These are phyloP conservation scores for Cyphomyrmex costatus DNA, from an alignment of 1,140 invertebrate genomes.

Conservation along the genomic window DNA sequence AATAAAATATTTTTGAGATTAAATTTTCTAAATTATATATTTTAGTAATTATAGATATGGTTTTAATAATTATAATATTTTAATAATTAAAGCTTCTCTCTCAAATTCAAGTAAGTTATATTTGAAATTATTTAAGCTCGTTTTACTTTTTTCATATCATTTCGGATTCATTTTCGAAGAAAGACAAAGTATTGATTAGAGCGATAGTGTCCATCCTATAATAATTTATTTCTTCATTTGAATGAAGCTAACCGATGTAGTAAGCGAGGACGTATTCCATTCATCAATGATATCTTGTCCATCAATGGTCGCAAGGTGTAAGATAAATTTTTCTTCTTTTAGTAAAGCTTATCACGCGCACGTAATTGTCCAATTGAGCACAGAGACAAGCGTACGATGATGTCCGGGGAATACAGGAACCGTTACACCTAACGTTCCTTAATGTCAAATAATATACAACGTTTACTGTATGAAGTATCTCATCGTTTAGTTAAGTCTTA, in stretches of 20 bases:
- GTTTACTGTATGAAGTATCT: slow-evolving; percentile 84
- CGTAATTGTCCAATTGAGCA: slow-evolving; percentile 78
- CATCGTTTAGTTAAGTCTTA: slow-evolving; percentile 86
- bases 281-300: not conserved
- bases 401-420: slow-evolving; percentile 84
- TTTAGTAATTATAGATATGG: not conserved
- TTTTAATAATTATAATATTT: not conserved
- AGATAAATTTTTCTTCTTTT: slow-evolving; percentile 11
- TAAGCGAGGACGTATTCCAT: not conserved
- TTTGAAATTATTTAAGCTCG: not conserved
- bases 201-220: not conserved
- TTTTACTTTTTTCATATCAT: not conserved
- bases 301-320: not conserved
- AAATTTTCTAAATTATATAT: slow-evolving; percentile 8
- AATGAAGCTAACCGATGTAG: not conserved
- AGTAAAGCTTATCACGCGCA: slow-evolving; percentile 18
- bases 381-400: slow-evolving; percentile 77
- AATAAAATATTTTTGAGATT: not conserved
- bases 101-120: not conserved
- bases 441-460: slow-evolving; percentile 85
- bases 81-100: not conserved
- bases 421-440: slow-evolving; percentile 81
- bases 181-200: not conserved
- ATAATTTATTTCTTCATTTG: not conserved
- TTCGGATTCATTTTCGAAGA: not conserved